Evolutionary conservation across 1,140 invertebrate species (phyloP).

Genomic region (Bombus confusus): DNA sequence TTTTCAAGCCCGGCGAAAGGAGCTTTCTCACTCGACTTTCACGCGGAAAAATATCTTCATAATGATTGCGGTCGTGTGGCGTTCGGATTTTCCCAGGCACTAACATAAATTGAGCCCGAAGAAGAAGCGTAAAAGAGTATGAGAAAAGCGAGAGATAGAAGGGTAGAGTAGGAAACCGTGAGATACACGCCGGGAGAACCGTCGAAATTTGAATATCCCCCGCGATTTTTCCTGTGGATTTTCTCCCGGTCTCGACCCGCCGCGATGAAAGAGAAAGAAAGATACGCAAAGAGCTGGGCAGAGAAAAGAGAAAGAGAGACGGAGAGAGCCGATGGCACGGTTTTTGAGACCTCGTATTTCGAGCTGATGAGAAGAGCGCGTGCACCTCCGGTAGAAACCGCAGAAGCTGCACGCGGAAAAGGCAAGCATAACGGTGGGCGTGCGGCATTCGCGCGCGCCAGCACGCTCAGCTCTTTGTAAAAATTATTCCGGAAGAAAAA

Average conservation of each 20-base stretch:
- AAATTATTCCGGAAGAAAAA: constrained; percentile 63
- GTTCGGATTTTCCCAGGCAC: not conserved
- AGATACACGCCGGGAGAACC: not conserved
- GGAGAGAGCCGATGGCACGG: constrained; percentile 4
- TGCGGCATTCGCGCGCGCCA: not conserved
- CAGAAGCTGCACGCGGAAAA: constrained; percentile 29
- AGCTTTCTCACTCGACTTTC: not conserved
- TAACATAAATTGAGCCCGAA: not conserved
- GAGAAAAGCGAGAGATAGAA: not conserved
- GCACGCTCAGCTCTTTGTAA: constrained; percentile 48
- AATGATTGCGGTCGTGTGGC: constrained; percentile 20
- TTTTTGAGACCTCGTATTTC: constrained; percentile 53
- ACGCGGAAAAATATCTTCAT: not conserved
- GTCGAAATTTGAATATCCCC: constrained; percentile 41
- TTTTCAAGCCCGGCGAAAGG: not conserved
- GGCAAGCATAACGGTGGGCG: not conserved
- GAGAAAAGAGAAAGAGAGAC: not conserved
- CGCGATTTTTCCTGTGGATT: constrained; percentile 33
- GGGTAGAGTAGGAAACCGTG: not conserved
- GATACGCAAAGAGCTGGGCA: not conserved
- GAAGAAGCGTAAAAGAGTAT: constrained; percentile 20
- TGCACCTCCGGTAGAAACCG: constrained; percentile 26
- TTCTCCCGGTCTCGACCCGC: not conserved
- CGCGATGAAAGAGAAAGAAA: not conserved
- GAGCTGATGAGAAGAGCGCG: constrained; percentile 53